phyloP scores from a whole-genome alignment of 2,888 invertebrate genomes.

The Synergus umbraculus region DNA sequence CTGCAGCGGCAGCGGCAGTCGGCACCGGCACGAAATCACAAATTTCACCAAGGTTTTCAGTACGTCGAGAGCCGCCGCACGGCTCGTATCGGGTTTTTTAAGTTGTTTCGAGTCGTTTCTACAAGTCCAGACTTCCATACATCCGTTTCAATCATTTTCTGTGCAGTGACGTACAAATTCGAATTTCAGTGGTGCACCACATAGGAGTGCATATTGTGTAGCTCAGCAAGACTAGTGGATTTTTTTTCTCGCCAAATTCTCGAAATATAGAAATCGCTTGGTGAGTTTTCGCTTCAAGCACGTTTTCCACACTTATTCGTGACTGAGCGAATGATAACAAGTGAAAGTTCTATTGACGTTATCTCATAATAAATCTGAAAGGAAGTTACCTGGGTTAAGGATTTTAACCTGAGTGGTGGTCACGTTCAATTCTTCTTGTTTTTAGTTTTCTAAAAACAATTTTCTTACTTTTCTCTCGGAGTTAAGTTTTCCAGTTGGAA shows the following conservation, averaged over 20 bases:
- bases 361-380: slow-evolving; percentile 21
- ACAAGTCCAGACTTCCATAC: background rate
- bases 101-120: background rate
- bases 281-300: slow-evolving; percentile 6
- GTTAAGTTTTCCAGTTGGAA: too few species aligned
- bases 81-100: slow-evolving; percentile 44
- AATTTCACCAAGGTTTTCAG: slow-evolving; percentile 46
- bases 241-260: slow-evolving; percentile 6
- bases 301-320: background rate
- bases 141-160: background rate
- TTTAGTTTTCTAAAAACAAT: too few species aligned
- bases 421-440: too few species aligned
- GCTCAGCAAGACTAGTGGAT: slow-evolving; percentile 1
- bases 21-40: background rate
- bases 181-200: slow-evolving; percentile 5
- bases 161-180: slow-evolving; percentile 27
- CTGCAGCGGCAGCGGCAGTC: too few species aligned
- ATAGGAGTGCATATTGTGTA: slow-evolving; percentile 28
- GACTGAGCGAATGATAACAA: background rate
- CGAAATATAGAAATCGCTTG: background rate
- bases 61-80: slow-evolving; percentile 55
- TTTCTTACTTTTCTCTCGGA: too few species aligned
- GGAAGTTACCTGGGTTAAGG: background rate
- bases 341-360: slow-evolving; percentile 31
- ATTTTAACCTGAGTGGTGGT: slow-evolving; percentile 6